phyloP scores from a whole-genome alignment of 1,140 invertebrate species.

The Andrena cerasifolii region DNA sequence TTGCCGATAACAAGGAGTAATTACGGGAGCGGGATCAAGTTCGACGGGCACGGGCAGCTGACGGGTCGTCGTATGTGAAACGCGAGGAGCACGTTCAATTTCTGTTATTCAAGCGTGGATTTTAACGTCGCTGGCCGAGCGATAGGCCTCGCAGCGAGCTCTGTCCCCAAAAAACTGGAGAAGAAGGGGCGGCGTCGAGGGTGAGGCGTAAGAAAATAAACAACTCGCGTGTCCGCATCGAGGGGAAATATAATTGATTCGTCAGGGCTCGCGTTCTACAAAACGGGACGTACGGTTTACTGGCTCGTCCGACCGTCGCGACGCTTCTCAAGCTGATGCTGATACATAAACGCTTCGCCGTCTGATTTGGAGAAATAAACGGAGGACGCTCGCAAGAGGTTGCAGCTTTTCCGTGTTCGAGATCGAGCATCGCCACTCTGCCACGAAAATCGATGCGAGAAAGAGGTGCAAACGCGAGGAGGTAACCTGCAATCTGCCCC shows the following conservation, averaged over 20 bases:
- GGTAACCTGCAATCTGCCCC: not conserved
- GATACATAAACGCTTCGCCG: constrained; percentile 55
- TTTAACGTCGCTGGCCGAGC: not conserved
- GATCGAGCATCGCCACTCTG: not conserved
- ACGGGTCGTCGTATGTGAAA: not conserved
- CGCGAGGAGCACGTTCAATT: not conserved
- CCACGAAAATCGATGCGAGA: not conserved
- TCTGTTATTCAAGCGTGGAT: not conserved
- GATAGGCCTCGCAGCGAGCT: not conserved
- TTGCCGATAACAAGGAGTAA: not conserved
- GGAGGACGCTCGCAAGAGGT: not conserved
- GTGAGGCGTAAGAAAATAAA: constrained; percentile 55
- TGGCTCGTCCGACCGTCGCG: constrained; percentile 54
- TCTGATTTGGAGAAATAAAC: constrained; percentile 52
- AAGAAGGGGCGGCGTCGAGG: not conserved
- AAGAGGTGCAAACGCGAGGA: not conserved
- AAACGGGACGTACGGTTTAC: constrained; percentile 65
- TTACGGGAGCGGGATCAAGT: not conserved
- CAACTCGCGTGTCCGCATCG: constrained; percentile 31
- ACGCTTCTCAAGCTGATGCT: constrained; percentile 53
- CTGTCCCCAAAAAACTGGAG: not conserved
- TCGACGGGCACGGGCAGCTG: not conserved
- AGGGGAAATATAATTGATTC: constrained; percentile 66
- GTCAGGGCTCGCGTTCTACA: constrained; percentile 60
- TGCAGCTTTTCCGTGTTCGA: not conserved